These are phyloP conservation scores for Xenops minutus DNA, from an alignment of 2,797 vertebrate species.

Conservation along the genomic window DNA sequence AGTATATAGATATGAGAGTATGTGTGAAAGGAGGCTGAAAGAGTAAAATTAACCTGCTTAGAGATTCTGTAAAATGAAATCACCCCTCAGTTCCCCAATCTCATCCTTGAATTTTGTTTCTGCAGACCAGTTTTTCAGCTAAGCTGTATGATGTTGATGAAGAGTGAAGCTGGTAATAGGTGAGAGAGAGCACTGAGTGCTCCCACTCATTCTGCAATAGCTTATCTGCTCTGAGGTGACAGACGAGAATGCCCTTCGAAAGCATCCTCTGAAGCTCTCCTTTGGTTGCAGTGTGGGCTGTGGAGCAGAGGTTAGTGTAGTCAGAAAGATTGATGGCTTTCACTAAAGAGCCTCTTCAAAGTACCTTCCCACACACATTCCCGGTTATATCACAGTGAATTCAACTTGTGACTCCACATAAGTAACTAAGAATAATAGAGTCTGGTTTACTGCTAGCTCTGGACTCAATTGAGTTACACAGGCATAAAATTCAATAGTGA, in stretches of 20 bases:
- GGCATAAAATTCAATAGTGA: slow-evolving; percentile 49
- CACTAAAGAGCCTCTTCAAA: neutral
- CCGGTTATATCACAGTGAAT: slow-evolving; percentile 20
- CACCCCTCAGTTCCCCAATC: neutral
- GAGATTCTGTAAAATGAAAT: neutral
- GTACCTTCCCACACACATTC: neutral
- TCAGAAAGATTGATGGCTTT: slow-evolving; percentile 3
- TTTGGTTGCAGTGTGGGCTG: neutral
- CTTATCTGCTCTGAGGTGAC: neutral
- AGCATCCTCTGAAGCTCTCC: neutral
- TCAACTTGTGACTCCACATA: slow-evolving; percentile 8
- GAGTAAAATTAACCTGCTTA: neutral
- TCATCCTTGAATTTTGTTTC: neutral
- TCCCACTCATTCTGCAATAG: neutral
- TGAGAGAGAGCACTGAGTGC: neutral
- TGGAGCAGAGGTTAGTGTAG: neutral
- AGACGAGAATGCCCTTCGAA: neutral
- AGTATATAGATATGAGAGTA: accelerated
- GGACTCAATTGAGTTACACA: slow-evolving; percentile 41
- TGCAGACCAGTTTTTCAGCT: neutral
- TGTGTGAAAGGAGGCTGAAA: neutral
- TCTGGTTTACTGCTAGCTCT: slow-evolving; percentile 40
- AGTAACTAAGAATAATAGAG: slow-evolving; percentile 33
- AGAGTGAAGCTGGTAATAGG: neutral
- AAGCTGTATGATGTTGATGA: neutral